Percentiles rank a stretch among this genome's conserved stretches.
These are phyloP conservation scores for Brachionus koreanus DNA, from an alignment of 1,140 invertebrate species.

Conservation along the genomic window DNA sequence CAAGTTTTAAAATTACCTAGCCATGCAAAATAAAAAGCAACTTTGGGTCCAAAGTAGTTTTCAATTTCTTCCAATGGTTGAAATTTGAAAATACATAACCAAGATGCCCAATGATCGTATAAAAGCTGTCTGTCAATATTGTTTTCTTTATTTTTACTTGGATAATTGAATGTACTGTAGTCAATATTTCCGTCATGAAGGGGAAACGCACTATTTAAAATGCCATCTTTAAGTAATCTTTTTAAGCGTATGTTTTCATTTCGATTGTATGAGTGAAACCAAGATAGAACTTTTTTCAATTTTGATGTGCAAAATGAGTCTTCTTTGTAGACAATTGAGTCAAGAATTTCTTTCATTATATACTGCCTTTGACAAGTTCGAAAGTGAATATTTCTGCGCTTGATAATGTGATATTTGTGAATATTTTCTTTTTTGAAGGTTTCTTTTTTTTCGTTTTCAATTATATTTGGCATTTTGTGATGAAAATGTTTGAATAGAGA, in stretches of 20 bases:
- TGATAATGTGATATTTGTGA: not conserved
- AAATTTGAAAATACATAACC: conserved; percentile 27
- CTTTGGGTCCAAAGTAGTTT: conserved; percentile 26
- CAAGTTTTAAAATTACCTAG: not conserved
- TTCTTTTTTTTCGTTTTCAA: not conserved
- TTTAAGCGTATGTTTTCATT: conserved; percentile 7
- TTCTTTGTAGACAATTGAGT: not conserved
- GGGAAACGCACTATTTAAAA: conserved; percentile 31
- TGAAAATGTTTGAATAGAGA: not conserved
- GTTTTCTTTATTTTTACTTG: not conserved
- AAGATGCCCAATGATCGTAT: conserved; percentile 31
- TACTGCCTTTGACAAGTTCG: not conserved
- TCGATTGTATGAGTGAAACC: conserved; percentile 3
- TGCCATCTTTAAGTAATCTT: conserved; percentile 20
- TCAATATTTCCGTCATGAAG: conserved; percentile 39
- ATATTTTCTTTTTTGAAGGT: conserved; percentile 3
- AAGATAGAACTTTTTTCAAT: not conserved
- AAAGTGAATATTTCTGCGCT: not conserved
- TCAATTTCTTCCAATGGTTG: conserved; percentile 33
- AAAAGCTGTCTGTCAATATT: conserved; percentile 27
- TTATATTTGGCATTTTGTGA: not conserved
- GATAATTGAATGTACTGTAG: not conserved
- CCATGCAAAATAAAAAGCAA: conserved; percentile 43
- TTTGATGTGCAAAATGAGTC: not conserved
- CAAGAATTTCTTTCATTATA: conserved; percentile 34